Evolutionary conservation across 2,888 invertebrate species (phyloP).

Genomic region (Alentia gelatinosa): DNA sequence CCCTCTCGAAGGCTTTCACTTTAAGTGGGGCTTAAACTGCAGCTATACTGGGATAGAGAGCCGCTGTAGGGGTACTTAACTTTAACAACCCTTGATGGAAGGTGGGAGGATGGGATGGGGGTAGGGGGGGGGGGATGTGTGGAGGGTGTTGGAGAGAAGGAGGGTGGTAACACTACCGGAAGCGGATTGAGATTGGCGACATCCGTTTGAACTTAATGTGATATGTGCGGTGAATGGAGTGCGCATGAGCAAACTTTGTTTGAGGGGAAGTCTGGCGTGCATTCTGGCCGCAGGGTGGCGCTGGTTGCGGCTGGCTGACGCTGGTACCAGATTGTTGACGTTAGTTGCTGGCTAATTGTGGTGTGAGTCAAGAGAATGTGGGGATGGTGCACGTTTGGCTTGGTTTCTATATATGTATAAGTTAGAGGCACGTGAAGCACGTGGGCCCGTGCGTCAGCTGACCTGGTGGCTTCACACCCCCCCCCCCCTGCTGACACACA

Average conservation of each 20-base stretch:
- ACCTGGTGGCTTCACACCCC: not conserved
- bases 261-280: no score
- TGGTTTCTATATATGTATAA: no score
- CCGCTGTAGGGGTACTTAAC: not conserved
- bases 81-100: no score
- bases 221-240: not conserved
- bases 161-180: not conserved
- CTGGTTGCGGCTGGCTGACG: no score
- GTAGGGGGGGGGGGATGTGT: not conserved
- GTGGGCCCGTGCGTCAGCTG: no score
- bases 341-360: no score
- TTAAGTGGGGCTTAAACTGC: slow-evolving; percentile 34
- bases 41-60: not conserved
- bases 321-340: no score
- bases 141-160: not conserved
- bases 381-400: no score
- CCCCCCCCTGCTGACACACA: not conserved
- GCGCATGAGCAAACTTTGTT: no score
- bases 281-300: no score
- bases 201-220: slow-evolving; percentile 7
- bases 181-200: not conserved
- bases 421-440: no score
- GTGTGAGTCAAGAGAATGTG: no score
- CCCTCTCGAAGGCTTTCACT: slow-evolving; percentile 5
- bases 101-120: not conserved